Conservation (phyloP, 2,113 vertebrate species). For the Panthera uncia region DNA sequence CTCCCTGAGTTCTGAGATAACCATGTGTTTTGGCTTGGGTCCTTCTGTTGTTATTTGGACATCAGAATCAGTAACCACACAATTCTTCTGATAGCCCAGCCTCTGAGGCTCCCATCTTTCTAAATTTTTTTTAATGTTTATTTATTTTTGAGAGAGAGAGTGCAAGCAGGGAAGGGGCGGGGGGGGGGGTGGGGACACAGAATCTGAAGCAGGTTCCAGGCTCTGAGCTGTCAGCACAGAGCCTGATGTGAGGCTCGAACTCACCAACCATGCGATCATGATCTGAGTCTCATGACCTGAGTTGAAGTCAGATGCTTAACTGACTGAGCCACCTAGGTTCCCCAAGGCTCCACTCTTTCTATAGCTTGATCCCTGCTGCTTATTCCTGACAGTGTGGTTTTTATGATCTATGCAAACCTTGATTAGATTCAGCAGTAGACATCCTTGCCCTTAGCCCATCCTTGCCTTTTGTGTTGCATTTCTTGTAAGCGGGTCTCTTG, state of each 20-base stretch:
- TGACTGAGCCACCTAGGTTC: too few relatives aligned
- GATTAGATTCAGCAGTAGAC: accelerated
- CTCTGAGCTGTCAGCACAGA: too few relatives aligned
- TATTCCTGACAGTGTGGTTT: not conserved
- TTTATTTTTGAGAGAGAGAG: too few relatives aligned
- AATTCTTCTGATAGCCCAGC: not conserved
- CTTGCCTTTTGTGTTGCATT: not conserved
- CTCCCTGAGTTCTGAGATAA: not conserved
- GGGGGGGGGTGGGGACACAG: too few relatives aligned
- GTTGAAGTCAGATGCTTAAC: too few relatives aligned
- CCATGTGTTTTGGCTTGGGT: not conserved
- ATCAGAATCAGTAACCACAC: not conserved
- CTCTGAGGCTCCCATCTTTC: not conserved
- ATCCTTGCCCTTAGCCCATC: not conserved
- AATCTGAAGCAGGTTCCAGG: too few relatives aligned
- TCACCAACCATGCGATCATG: too few relatives aligned
- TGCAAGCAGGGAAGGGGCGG: too few relatives aligned
- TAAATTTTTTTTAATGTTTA: too few relatives aligned
- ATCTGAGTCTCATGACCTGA: too few relatives aligned
- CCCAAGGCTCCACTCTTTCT: not conserved
- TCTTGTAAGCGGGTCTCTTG: not conserved
- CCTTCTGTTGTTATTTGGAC: not conserved
- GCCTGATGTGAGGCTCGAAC: too few relatives aligned
- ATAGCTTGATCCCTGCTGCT: not conserved
- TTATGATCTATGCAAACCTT: not conserved